phyloP scores from a whole-genome alignment of 2,113 vertebrate genomes.

The Chunga burmeisteri region DNA sequence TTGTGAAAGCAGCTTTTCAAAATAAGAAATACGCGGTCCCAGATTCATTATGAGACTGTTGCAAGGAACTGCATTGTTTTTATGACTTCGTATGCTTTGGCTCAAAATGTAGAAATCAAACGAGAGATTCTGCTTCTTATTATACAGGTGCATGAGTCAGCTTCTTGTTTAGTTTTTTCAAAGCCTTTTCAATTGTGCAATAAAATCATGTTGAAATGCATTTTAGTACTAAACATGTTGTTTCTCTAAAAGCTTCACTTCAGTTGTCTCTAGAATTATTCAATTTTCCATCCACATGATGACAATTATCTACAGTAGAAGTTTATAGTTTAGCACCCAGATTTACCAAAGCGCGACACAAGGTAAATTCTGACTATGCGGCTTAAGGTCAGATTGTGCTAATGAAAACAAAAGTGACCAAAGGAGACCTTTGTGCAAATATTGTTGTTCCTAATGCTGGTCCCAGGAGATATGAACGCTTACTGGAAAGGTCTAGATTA shows the following conservation, averaged over 20 bases:
- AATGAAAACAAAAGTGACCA: not conserved
- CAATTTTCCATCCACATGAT: not conserved
- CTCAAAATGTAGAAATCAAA: slow-evolving; percentile 40
- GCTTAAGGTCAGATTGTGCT: not conserved
- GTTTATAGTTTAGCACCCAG: not conserved
- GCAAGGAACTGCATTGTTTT: slow-evolving; percentile 51
- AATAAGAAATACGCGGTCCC: not conserved
- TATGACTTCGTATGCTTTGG: slow-evolving; percentile 19
- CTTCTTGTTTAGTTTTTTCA: slow-evolving; percentile 53
- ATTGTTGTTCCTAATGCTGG: not conserved
- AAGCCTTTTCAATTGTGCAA: slow-evolving; percentile 47
- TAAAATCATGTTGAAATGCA: slow-evolving; percentile 23
- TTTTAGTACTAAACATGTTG: not conserved
- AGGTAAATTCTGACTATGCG: not conserved
- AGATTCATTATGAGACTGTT: not conserved
- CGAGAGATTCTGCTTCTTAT: slow-evolving; percentile 30
- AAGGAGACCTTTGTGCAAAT: not conserved
- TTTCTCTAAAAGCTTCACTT: not conserved
- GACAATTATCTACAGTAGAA: not conserved
- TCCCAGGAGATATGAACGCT: not conserved
- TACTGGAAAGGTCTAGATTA: not conserved
- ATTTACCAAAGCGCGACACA: not conserved
- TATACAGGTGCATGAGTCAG: slow-evolving; percentile 59
- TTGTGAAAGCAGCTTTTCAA: slow-evolving; percentile 48
- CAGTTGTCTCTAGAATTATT: not conserved